Percentiles rank a stretch among this genome's conserved stretches.
Evolutionary conservation across 2,113 vertebrate species (phyloP).

Genomic region (Uropsilus gracilis): DNA sequence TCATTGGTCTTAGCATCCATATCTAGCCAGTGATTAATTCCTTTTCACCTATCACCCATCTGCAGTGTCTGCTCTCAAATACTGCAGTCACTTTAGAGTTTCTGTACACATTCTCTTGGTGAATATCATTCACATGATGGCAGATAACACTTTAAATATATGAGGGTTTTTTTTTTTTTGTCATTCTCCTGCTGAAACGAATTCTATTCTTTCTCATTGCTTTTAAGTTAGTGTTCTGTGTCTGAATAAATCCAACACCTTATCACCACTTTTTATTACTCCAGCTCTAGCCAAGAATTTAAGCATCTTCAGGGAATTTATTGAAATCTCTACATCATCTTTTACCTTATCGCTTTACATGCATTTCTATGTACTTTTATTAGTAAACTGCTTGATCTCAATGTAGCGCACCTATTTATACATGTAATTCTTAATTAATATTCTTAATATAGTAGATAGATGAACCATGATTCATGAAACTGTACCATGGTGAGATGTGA

Average conservation of each 20-base stretch:
- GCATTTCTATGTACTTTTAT: neutral
- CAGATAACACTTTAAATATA: neutral
- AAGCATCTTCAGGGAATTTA: neutral
- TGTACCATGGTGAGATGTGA: neutral
- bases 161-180: neutral
- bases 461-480: neutral
- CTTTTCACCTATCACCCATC: neutral
- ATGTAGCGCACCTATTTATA: neutral
- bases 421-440: slow-evolving; percentile 3
- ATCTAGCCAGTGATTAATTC: neutral
- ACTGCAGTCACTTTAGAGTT: neutral
- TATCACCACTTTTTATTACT: neutral
- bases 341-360: neutral
- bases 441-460: neutral
- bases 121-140: neutral
- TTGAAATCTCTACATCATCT: neutral
- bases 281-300: neutral
- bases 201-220: neutral
- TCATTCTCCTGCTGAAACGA: neutral
- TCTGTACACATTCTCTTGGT: neutral
- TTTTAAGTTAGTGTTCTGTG: neutral
- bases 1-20: neutral
- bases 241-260: neutral
- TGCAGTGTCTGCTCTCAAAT: neutral
- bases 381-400: too few relatives aligned